These are phyloP conservation scores for Drosophila yooni DNA, from an alignment of 2,888 invertebrate genomes.

Conservation along the genomic window DNA sequence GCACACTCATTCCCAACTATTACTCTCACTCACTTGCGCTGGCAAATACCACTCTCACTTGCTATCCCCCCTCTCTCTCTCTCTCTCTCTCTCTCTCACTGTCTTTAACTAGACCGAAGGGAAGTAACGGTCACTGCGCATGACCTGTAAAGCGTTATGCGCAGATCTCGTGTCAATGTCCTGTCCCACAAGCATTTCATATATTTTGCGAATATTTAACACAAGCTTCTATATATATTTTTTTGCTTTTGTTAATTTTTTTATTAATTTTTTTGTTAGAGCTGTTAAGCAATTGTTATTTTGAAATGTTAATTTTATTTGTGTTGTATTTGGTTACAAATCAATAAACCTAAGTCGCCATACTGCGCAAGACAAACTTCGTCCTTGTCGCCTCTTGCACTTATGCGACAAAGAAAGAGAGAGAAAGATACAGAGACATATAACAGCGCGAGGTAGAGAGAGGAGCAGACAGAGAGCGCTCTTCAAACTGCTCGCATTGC, in stretches of 20 bases:
- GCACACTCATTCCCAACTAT: constrained; percentile 43
- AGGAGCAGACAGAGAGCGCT: background rate
- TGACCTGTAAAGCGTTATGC: constrained; percentile 77
- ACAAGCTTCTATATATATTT: background rate
- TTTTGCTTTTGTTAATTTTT: background rate
- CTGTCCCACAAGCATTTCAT: constrained; percentile 17
- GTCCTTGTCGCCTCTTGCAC: constrained; percentile 41
- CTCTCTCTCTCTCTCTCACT: constrained; percentile 17
- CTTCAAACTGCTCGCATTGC: constrained; percentile 24
- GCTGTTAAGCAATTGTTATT: background rate
- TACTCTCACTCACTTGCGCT: constrained; percentile 21
- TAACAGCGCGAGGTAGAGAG: constrained; percentile 4
- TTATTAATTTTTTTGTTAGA: background rate
- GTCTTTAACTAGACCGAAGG: constrained; percentile 8
- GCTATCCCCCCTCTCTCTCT: background rate
- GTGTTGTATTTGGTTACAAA: constrained; percentile 36
- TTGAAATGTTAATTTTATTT: background rate
- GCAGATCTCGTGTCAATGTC: constrained; percentile 70
- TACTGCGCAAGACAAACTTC: constrained; percentile 65
- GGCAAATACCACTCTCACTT: background rate
- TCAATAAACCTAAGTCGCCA: constrained; percentile 55
- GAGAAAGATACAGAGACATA: constrained; percentile 6
- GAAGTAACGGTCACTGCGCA: constrained; percentile 50
- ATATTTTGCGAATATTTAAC: background rate
- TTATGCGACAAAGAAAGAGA: constrained; percentile 10